Evolutionary conservation across 2,888 invertebrate species (phyloP), one percentile per base, ranked within the genome.

Genomic region (Chymomyza caudatula): DNA sequence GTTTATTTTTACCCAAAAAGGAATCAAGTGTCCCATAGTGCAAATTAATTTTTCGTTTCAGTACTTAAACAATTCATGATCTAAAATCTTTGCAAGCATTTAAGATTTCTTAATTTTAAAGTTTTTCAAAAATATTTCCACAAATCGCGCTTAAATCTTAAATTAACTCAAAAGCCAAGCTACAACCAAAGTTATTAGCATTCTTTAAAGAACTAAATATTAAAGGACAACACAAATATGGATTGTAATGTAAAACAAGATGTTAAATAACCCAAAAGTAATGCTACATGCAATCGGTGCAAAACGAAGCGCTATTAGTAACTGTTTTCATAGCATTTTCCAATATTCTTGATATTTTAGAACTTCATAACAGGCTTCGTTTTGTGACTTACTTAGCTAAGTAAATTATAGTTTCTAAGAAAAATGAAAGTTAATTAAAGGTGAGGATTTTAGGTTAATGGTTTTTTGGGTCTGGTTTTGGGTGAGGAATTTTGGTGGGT

Each of bases 211-310:
- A 87, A 87, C 74, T 19, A 63, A 88, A 56, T 64, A 55, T 68
- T 80, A 88, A 86, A 70, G 89, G 88, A 88, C 88, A 88, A 88
- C 76, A 67, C 3, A 87, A 74, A 70, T 62, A 54, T 19, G 70
- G 73, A 37, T 52, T 59, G 71, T 74, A 87, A 85, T 74, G 4
- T 76, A 87, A 73, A 65, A 69, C 29, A 69, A 87, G 29, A 37
- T 37, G 3, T 37, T 37, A 37, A 37, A 11, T 11, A 37, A 80
- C 59, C 59, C 68, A 78, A 73, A 22, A 20, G 64, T 68, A 75
- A 77, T 59, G 58, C 5, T 51, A 49, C 87, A 88, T 88, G 88
- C 88, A 71, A 43, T 73, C 63, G 64, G 73, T 75, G 74, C 65
- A 79, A 87, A 88, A 77, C 78, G 67, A 85, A 87, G 78, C 77